Evolutionary conservation across 2,113 vertebrate genomes (phyloP), one percentile per base, ranked within the genome.

Genomic region (Vulpes vulpes): DNA sequence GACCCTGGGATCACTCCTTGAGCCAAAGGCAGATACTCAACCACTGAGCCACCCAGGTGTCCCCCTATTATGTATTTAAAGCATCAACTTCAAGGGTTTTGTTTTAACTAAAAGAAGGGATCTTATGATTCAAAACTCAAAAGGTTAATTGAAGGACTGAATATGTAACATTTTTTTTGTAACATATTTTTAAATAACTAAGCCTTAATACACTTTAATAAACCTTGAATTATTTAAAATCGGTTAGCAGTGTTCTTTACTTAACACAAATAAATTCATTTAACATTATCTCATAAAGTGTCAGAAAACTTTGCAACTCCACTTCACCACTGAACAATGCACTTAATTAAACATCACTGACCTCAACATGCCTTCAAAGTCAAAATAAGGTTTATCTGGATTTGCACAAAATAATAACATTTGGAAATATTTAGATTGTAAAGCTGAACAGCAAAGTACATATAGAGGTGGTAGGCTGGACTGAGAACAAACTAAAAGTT

Each of bases 251-350:
- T 25, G 85, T 71, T 98, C 89, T 89, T 97, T 51, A 83, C 60
- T 93, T 94, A 97, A 97, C 94, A 96, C 80, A 96, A 98, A 97
- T 94, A 95, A 97, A 98, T 95, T 95, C 92, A 95, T 76, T 97
- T 94, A 96, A 93, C 51, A 94, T 94, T 87, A 96, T 59, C 82
- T 97, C 73, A 96, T 27, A 43, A 96, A 88, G 94, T 95, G 62
- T 96, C 81, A 94, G 82, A 74, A 89, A 81, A 98, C 94, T 89
- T 85, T 96, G 86, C 82, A 95, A 93, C 74, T 96, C 81, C 8
- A 92, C 81, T 94, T 97, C 22, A 93, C 32, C 64, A 94, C 7
- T 82, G 67, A 96, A 95, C 73, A 96, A 94, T 83, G 79, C 35
- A 90, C 60, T 60, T 94, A 94, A 95, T 96, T 95, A 92, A 96